Evolutionary conservation across 2,113 vertebrate species (phyloP), one percentile per base, ranked within the genome.

Genomic region (Spheniscus mendiculus): DNA sequence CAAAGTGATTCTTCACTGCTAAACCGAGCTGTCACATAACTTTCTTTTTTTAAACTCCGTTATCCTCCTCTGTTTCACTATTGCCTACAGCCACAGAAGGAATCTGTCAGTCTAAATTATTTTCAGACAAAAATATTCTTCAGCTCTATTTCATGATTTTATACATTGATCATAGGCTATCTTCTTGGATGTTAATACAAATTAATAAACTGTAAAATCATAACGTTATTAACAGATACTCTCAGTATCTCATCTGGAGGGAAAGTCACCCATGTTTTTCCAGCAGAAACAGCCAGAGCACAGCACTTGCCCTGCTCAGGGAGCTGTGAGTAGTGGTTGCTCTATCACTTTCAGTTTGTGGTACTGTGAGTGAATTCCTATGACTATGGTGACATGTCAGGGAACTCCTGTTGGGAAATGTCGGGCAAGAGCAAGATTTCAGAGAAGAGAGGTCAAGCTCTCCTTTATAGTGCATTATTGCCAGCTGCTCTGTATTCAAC

Each of bases 381-480:
- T 16, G 23, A 18, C 53, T 53, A 8, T 7, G 21, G 15, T 23
- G 59, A 36, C 20, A 10, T 4, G 27, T 27, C 34, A 77, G 45
- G 34, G 47, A 90, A 77, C 23, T 26, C 7, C 27, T 44, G 6
- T 50, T 66, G 17, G 22, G n/a, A 86, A 61, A 61, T 26, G 3
- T 32, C 2, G 9, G 20, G 22, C 29, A 77, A 66, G 29, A 87
- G 7, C 0, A 4, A 62, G 3, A 7, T 32, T 53, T 58, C n/a
- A 47, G 81, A 61, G 63, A 55, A 12, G 2, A 66, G 36, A 42
- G 6, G 22, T 30, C 42, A 77, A 20, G 15, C 22, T 72, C 12
- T 73, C 27, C 8, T 3, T 49, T 62, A 32, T 0, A n/a, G 27
- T 1, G 1, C 8, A 3, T 56, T 47, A 38, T 19, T 86, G 23